A percentile compares a stretch with the other conserved stretches of the same genome.
Evolutionary conservation across 2,888 invertebrate species (phyloP).

Genomic region (Coleophora flavipennella): DNA sequence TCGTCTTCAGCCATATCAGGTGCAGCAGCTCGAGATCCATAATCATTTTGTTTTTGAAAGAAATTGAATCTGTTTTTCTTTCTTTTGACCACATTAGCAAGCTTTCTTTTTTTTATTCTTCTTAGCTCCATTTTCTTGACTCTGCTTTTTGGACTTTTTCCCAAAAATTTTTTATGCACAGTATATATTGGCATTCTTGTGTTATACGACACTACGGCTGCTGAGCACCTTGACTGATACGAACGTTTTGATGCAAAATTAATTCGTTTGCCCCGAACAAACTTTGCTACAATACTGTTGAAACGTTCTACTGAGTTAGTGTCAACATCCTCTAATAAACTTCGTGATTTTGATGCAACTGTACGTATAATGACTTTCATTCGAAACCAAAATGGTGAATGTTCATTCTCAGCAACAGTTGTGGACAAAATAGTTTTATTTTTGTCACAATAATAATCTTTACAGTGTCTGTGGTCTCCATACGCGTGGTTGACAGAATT

Average conservation of each 20-base stretch:
- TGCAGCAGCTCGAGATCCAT: not conserved
- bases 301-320: slow-evolving; percentile 4
- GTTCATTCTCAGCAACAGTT: not conserved
- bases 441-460: not conserved
- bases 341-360: not conserved
- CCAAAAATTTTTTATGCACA: not conserved
- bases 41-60: not conserved
- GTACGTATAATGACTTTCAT: not conserved
- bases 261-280: slow-evolving; percentile 7
- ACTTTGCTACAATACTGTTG: slow-evolving; percentile 7
- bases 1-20: not conserved
- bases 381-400: slow-evolving; percentile 1
- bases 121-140: slow-evolving; percentile 4
- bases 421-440: not conserved
- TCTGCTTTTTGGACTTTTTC: not conserved
- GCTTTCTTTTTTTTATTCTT: not conserved
- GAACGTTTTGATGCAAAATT: slow-evolving; percentile 2
- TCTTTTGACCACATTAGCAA: not conserved
- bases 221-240: slow-evolving; percentile 2
- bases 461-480: not conserved
- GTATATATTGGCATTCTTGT: not conserved
- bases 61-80: not conserved
- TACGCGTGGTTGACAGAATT: not conserved
- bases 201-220: slow-evolving; percentile 5
- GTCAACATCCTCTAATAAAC: not conserved